Evolutionary conservation across 2,113 vertebrate genomes (phyloP), one percentile per base, ranked within the genome.

Genomic region (Triplophysa tibetana): DNA sequence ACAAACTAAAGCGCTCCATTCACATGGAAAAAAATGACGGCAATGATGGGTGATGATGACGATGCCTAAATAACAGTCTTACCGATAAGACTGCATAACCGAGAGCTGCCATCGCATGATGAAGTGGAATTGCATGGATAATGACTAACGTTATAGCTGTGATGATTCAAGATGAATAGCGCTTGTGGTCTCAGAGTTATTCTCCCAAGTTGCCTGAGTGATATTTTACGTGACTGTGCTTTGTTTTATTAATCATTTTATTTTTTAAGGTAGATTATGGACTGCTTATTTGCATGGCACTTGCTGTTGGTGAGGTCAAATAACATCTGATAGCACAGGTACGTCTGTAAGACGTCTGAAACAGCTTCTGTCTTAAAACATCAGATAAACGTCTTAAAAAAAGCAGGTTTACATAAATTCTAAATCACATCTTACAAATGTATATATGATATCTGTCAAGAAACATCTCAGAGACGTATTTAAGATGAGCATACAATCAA

Each of bases 21-120:
- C 78, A 43, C 33, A 65, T 41, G 62, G 62, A 65, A 66, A 80
- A 72, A 79, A 72, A 79, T 70, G 78, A 72, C 12, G 26, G n/a
- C 26, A 38, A 33, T 43, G 45, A 67, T 67, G 64, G 63, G 33
- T 1, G 63, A 56, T 66, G 75, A 78, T 67, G 63, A 68, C 52
- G 70, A 78, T 70, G 65, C 70, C 26, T 24, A 45, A 67, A 74
- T 60, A 66, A n/a, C 5, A 7, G 52, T 19, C 14, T 58, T 45
- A 19, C 45, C 8, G 70, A 67, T 75, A 68, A 75, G 50, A 13
- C 29, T 17, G 62, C 21, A 63, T 66, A 48, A 65, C 63, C 0
- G 66, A 81, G 50, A 74, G 63, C 70, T 68, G 23, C 17, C 3
- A 12, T 48, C 19, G 9, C 11, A 70, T 56, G 68, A 79, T 26